Base-by-base conservation (phyloP, 2,888 invertebrate genomes). In the Cynaeus angustus region DNA sequence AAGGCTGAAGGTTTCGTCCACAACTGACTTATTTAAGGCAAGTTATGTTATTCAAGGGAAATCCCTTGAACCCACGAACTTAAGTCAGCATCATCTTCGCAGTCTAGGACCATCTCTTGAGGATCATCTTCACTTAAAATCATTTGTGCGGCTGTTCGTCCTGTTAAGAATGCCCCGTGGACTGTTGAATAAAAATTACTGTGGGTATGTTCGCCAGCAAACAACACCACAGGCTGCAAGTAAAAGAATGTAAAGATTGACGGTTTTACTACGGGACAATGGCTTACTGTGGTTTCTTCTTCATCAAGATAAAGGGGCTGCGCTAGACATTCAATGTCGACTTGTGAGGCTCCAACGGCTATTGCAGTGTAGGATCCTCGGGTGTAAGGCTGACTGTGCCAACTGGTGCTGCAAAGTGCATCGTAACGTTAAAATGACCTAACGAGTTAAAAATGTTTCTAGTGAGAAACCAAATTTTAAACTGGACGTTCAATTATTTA, bases 201-300 rank as follows among this genome's bases (percentile, higher is more conserved):
- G 87, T 98, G 97, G 45, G 97, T 97, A 80, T 97, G 97, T 87
- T 98, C 98, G 70, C 98, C 98, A 78, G 97, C 97, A 87, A 98
- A 98, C 81, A 94, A 86, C 78, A 96, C 85, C 37, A 90, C 89
- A 76, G 95, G 95, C 95, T 96, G 84, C 73, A 88, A 87, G 26
- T n/a, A 41, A 12, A 55, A 43, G n/a, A n/a, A n/a, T 59, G 28
- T 68, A 82, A 72, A 61, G 21, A 5, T 5, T 37, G 16, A 41
- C n/a, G 30, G 38, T n/a, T 37, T 21, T 10, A 46, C 10, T n/a
- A 59, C 12, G 3, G 4, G 9, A 48, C 1, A 28, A 4, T 3
- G 7, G 45, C 21, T 80, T 82, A 93, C 93, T 88, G 92, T 93
- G 78, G 88, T 88, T 80, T 93, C 90, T 80, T 89, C 89, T 74